phyloP scores from a whole-genome alignment of 2,888 invertebrate genomes.

The Phengaris arion region DNA sequence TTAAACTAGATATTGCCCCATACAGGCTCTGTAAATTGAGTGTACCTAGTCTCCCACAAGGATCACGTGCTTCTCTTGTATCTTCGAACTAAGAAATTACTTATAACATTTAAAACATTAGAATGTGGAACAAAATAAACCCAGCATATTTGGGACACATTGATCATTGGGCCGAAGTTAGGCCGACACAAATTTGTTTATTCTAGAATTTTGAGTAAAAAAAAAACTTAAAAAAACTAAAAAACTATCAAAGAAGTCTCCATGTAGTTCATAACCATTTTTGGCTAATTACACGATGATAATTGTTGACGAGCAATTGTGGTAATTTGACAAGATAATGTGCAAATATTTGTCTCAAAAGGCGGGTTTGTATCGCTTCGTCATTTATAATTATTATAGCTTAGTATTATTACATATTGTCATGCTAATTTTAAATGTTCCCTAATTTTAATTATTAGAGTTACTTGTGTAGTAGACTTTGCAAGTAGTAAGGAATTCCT shows the following conservation, averaged over 20 bases:
- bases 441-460: too few species aligned
- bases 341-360: slow-evolving; percentile 23
- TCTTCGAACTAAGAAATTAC: too few species aligned
- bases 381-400: neutral
- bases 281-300: slow-evolving; percentile 6
- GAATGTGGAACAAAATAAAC: too few species aligned
- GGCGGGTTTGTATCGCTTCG: slow-evolving; percentile 11
- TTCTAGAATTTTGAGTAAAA: neutral
- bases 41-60: too few species aligned
- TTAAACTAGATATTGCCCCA: too few species aligned
- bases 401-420: neutral
- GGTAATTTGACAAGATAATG: neutral
- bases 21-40: too few species aligned
- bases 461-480: too few species aligned
- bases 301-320: neutral
- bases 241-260: neutral
- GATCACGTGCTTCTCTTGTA: too few species aligned
- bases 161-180: neutral
- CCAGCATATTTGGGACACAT: too few species aligned
- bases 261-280: neutral
- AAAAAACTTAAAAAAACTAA: neutral
- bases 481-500: too few species aligned
- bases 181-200: neutral
- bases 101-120: too few species aligned
- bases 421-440: neutral